Percentiles rank a stretch among this genome's conserved stretches.
phyloP scores from a whole-genome alignment of 2,888 invertebrate species.

The Nymphalis polychloros region DNA sequence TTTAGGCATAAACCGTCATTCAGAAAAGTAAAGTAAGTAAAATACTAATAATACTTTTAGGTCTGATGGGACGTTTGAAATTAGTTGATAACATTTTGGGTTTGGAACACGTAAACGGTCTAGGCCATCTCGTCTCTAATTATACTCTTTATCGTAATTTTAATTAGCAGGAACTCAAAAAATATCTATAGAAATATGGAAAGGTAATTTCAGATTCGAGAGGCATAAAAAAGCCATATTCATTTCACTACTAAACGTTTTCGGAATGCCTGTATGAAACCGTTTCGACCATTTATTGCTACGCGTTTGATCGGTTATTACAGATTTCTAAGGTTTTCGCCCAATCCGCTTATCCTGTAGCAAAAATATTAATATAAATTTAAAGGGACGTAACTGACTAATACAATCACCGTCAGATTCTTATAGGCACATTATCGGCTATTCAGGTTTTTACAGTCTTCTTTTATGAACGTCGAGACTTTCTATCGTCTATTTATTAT shows the following conservation, averaged over 20 bases:
- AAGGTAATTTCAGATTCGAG: no score
- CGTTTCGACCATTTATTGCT: constrained; percentile 8
- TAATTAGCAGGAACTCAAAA: no score
- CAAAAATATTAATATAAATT: background rate
- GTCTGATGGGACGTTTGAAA: no score
- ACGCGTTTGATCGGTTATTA: constrained; percentile 6
- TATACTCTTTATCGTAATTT: no score
- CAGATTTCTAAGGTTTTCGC: background rate
- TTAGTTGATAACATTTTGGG: no score
- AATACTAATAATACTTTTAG: no score
- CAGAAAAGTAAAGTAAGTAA: no score
- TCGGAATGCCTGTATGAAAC: background rate
- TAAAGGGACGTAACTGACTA: background rate
- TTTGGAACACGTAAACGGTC: no score
- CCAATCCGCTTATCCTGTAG: background rate
- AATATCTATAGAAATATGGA: no score
- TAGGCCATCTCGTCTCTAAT: no score
- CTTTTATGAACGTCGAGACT: background rate
- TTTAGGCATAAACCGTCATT: no score
- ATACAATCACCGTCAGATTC: background rate
- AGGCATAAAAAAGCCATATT: constrained; percentile 1
- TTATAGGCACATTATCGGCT: background rate
- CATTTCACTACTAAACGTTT: constrained; percentile 1
- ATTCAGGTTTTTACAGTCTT: background rate
- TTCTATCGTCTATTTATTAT: background rate